These are phyloP conservation scores for Bufotes viridis DNA, from an alignment of 2,797 vertebrate genomes.

Conservation along the genomic window DNA sequence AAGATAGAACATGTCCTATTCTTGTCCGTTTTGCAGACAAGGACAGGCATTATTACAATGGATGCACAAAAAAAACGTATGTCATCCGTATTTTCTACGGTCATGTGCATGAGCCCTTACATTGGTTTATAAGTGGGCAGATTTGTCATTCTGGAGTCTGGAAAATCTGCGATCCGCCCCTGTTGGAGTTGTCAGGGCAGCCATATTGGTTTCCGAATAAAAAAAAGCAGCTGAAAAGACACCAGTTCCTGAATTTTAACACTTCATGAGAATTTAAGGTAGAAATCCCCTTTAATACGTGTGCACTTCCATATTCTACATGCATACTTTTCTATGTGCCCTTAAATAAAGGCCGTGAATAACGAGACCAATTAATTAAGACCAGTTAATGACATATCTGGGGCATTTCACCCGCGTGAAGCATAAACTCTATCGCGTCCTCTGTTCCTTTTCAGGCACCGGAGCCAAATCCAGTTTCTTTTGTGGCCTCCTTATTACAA, in stretches of 20 bases:
- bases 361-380: not conserved
- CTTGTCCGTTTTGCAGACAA: no score
- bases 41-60: no score
- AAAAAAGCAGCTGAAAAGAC: no score
- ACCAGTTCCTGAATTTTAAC: not conserved
- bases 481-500: conserved; percentile 52
- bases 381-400: not conserved
- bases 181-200: not conserved
- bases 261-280: not conserved
- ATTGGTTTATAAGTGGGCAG: no score
- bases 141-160: not conserved
- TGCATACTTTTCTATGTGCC: not conserved
- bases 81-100: no score
- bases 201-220: not conserved
- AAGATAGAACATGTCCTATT: no score
- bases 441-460: conserved; percentile 5
- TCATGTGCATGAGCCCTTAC: no score
- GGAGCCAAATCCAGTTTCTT: conserved; percentile 2
- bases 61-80: no score
- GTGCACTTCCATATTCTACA: not conserved
- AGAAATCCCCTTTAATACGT: not conserved
- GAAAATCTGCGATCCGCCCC: not conserved
- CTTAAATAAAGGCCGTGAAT: not conserved
- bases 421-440: not conserved
- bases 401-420: not conserved